phyloP scores from a whole-genome alignment of 2,113 vertebrate genomes.

The Siniperca chuatsi region DNA sequence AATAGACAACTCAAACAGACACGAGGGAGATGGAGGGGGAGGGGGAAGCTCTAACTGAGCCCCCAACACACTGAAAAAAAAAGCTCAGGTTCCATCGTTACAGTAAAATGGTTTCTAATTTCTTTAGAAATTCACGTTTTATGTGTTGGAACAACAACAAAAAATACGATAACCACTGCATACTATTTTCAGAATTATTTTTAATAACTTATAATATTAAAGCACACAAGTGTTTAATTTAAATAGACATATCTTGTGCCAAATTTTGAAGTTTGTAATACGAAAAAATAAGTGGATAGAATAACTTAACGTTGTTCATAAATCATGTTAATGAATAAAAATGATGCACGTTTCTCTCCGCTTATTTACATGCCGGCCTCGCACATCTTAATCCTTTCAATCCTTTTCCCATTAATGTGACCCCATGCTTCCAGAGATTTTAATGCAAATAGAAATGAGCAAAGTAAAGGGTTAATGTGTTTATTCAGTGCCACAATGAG shows the following conservation, averaged over 20 bases:
- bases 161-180: not conserved
- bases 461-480: conserved; percentile 32
- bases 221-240: not conserved
- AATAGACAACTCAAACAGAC: conserved; percentile 66
- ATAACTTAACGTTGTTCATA: no score
- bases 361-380: conserved; percentile 11
- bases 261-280: not conserved
- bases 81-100: conserved; percentile 20
- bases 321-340: not conserved
- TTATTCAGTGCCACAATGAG: not conserved
- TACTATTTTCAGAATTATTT: not conserved
- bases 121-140: not conserved
- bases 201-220: not conserved
- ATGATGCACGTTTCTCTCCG: not conserved
- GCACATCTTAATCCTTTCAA: conserved; percentile 24
- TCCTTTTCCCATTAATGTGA: conserved; percentile 9
- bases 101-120: conserved; percentile 6
- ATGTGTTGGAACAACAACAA: not conserved
- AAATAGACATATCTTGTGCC: not conserved
- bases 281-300: not conserved
- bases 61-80: not conserved
- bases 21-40: conserved; percentile 15
- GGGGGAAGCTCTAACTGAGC: not conserved
- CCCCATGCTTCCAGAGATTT: conserved; percentile 15
- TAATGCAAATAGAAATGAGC: conserved; percentile 40